These are phyloP conservation scores for Nemotelus nigrinus DNA, from an alignment of 2,888 invertebrate species.

Conservation along the genomic window DNA sequence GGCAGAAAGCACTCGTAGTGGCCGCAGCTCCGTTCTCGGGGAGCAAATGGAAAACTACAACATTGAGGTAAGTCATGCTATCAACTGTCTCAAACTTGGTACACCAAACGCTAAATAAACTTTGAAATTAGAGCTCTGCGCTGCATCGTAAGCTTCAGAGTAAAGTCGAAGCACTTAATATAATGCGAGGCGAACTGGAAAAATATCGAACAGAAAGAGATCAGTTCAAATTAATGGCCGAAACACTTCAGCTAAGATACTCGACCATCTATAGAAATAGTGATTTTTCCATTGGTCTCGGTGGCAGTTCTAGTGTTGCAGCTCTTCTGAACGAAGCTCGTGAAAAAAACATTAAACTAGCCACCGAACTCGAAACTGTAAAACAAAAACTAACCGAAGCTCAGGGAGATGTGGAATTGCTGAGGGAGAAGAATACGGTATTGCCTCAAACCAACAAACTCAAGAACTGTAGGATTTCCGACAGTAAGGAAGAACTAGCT, in stretches of 20 bases:
- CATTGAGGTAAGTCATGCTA: conserved; percentile 60
- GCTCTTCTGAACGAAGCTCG: conserved; percentile 70
- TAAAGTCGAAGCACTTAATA: conserved; percentile 83
- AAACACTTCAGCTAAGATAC: conserved; percentile 74
- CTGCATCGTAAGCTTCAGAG: conserved; percentile 79
- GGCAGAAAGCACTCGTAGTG: conserved; percentile 48
- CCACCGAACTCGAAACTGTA: conserved; percentile 71
- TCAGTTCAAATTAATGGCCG: conserved; percentile 81
- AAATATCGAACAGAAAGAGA: conserved; percentile 82
- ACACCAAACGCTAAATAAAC: too few relatives aligned
- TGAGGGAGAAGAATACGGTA: conserved; percentile 66
- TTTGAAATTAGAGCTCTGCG: conserved; percentile 68
- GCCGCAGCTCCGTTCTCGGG: conserved; percentile 60
- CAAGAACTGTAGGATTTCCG: background rate
- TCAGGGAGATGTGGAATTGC: conserved; percentile 74
- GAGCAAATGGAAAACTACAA: conserved; percentile 66
- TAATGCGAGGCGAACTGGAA: conserved; percentile 80
- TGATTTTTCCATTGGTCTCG: conserved; percentile 58
- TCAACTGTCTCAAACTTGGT: too few relatives aligned
- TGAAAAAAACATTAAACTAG: conserved; percentile 70
- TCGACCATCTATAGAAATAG: conserved; percentile 65
- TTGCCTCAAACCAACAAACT: conserved; percentile 68
- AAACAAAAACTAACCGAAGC: conserved; percentile 77
- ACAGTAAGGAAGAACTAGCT: conserved; percentile 57
- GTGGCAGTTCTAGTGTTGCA: conserved; percentile 66